phyloP scores from a whole-genome alignment of 2,797 vertebrate genomes.

The Sylvilagus floridanus region DNA sequence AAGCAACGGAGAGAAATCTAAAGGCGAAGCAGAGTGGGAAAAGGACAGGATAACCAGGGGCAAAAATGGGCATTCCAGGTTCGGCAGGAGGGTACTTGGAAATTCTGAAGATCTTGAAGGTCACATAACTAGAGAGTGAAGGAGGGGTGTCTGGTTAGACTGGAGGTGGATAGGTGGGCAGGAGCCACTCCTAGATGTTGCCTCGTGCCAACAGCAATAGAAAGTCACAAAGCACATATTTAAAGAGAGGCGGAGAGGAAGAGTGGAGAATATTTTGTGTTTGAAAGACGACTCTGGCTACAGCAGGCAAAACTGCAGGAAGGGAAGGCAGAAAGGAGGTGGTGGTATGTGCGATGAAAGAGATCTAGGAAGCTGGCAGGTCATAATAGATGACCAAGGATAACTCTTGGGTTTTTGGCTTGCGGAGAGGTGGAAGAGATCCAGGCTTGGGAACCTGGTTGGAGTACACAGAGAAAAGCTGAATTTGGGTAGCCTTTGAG shows the following conservation, averaged over 20 bases:
- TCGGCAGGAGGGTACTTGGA: background rate
- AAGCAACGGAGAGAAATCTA: slow-evolving; percentile 16
- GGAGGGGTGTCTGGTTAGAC: background rate
- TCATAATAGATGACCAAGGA: background rate
- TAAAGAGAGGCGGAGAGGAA: background rate
- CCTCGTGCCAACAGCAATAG: background rate
- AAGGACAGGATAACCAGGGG: background rate
- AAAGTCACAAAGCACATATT: slow-evolving; percentile 28
- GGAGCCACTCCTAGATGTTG: background rate
- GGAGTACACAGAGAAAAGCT: background rate
- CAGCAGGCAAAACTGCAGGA: slow-evolving; percentile 5
- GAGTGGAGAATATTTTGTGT: slow-evolving; percentile 22
- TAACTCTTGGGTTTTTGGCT: background rate
- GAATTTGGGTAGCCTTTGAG: slow-evolving; percentile 11
- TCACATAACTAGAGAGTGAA: background rate
- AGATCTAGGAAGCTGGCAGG: background rate
- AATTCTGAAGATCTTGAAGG: slow-evolving; percentile 28
- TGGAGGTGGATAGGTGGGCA: background rate
- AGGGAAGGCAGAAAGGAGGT: slow-evolving; percentile 37
- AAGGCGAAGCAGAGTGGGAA: background rate
- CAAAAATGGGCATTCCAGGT: background rate
- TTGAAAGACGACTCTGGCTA: slow-evolving; percentile 44
- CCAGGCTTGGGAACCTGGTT: background rate
- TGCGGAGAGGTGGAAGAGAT: background rate
- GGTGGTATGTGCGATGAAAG: background rate